Base-by-base conservation (phyloP, 2,113 vertebrate species). In the Mustela nigripes region DNA sequence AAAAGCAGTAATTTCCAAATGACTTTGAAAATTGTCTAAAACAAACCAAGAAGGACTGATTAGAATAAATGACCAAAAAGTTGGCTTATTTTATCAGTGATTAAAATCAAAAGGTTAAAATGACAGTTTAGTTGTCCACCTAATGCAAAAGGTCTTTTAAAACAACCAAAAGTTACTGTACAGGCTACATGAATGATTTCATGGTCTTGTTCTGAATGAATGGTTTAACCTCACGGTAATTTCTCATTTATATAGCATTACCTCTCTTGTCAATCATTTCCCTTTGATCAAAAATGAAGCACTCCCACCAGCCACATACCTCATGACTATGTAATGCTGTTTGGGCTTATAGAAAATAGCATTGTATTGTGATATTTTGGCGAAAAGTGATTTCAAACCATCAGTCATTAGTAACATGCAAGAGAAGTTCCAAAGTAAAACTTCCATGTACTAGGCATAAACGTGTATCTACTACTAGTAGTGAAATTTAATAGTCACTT, bases 101-200 rank as follows among this genome's bases (percentile, higher is more conserved):
- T 45, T 74, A 87, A 84, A 97, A 82, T 73, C 4, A 96, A 82
- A 33, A 82, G 11, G n/a, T 95, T 63, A 94, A 87, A 87, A 65
- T 8, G 50, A 67, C 33, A 83, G 71, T 93, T 93, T 73, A 84
- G 76, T 92, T 31, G 39, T 36, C 78, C 21, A 86, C 22, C 24
- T 85, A 91, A 89, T 26, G 12, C 33, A 93, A 95, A 95, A 86
- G 3, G 11, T 89, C 60, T 89, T 94, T 76, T 18, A 56, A 89
- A 96, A 82, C 39, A 42, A 92, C 28, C 56, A 67, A 76, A 94
- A 89, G 71, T 36, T 56, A 56, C 53, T 95, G 79, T 33, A 58
- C 11, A 92, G 39, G 80, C 33, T 76, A 92, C 28, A 21, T 31
- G 53, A 74, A 73, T 19, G 91, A 80, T 91, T 91, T 73, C 18